Evolutionary conservation across 2,888 invertebrate genomes (phyloP).

Genomic region (Drosophila koepferae): DNA sequence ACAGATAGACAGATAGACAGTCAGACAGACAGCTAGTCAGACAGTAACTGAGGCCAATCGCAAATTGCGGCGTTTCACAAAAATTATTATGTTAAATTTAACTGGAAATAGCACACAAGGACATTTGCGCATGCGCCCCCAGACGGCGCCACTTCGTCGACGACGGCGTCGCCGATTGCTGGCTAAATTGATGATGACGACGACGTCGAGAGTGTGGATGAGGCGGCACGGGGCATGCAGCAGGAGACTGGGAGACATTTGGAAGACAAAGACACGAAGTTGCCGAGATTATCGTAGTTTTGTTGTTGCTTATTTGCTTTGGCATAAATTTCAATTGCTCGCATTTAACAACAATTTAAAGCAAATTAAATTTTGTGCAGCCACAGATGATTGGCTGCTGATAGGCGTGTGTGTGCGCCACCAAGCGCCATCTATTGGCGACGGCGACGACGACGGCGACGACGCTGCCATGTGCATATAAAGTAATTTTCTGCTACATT

Average conservation of each 20-base stretch:
- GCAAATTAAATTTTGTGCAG: constrained; percentile 75
- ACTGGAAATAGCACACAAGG: constrained; percentile 80
- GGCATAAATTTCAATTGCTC: constrained; percentile 81
- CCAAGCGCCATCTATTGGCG: constrained; percentile 65
- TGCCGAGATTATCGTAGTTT: constrained; percentile 70
- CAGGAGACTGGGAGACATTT: constrained; percentile 7
- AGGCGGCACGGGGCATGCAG: neutral
- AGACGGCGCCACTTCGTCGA: constrained; percentile 75
- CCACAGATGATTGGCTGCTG: constrained; percentile 74
- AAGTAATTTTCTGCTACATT: constrained; percentile 81
- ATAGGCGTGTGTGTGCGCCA: constrained; percentile 60
- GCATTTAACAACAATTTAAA: constrained; percentile 80
- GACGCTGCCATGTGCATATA: constrained; percentile 78
- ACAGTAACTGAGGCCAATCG: constrained; percentile 53
- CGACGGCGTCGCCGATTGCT: constrained; percentile 60
- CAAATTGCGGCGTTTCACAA: constrained; percentile 75
- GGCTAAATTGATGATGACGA: constrained; percentile 78
- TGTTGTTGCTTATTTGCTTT: constrained; percentile 48
- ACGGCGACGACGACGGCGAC: constrained; percentile 24
- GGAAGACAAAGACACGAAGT: constrained; percentile 20
- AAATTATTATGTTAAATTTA: constrained; percentile 78
- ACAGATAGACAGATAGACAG: constrained; percentile 5
- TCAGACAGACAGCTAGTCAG: constrained; percentile 32
- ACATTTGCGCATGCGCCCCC: constrained; percentile 75
- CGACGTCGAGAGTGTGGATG: constrained; percentile 40